Conservation (phyloP, 37 sponge, comb jelly and placozoan species). For the Tethya wilhelma region DNA sequence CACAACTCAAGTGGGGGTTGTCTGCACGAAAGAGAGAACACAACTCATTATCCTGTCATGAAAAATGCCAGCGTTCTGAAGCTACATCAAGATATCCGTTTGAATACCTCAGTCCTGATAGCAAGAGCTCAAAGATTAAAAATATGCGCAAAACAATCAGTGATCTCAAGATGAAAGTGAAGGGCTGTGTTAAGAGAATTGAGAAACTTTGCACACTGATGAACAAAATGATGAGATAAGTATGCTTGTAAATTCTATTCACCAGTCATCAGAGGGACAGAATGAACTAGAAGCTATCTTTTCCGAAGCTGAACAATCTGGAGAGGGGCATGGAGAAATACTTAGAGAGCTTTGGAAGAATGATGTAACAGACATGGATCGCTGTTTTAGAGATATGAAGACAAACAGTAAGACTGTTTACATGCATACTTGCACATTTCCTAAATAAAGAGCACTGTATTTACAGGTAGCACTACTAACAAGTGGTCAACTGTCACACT, state of each 20-base stretch:
- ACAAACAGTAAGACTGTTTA: too few relatives aligned
- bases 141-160: not conserved
- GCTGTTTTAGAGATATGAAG: not conserved
- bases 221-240: not conserved
- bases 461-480: too few relatives aligned
- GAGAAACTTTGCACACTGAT: not conserved
- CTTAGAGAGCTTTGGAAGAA: not conserved
- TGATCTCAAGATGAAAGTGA: not conserved
- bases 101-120: not conserved
- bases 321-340: not conserved
- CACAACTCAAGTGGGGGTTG: not conserved
- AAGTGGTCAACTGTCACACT: too few relatives aligned
- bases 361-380: not conserved
- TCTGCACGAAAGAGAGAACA: not conserved
- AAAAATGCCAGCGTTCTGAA: not conserved
- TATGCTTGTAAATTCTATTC: not conserved
- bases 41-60: not conserved
- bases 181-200: not conserved
- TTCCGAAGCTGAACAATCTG: not conserved
- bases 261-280: not conserved
- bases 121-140: not conserved
- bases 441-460: too few relatives aligned
- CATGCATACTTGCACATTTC: not conserved
- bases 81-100: not conserved
- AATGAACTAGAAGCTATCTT: not conserved